Percentiles rank a stretch among this genome's conserved stretches.
Conservation (phyloP, 37 sponge, comb jelly and placozoan species). For the Crambe crambe region DNA sequence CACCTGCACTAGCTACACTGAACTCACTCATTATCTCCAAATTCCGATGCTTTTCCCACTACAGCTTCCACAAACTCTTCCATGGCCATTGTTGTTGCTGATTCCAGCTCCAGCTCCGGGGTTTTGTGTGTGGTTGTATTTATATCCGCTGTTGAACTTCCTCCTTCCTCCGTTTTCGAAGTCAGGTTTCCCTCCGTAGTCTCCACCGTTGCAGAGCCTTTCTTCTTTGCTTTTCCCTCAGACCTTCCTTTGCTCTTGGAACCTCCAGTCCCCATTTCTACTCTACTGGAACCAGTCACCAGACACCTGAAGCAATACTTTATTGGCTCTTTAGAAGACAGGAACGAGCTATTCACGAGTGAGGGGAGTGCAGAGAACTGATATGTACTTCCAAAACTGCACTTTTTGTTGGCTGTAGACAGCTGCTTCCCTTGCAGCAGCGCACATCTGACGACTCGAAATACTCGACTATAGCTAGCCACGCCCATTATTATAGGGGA, state of each 20-base stretch:
- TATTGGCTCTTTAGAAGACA: too few relatives aligned
- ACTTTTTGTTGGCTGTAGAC: too few relatives aligned
- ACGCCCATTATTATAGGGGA: too few relatives aligned
- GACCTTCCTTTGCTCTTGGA: neutral
- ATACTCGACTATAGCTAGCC: too few relatives aligned
- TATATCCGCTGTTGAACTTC: neutral
- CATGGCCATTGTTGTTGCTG: neutral
- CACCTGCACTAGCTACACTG: neutral
- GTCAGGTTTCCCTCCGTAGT: neutral
- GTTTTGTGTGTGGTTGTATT: neutral
- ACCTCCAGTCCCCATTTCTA: neutral
- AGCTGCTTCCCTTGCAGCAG: too few relatives aligned
- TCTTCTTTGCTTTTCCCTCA: neutral
- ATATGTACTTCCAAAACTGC: too few relatives aligned
- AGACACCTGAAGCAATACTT: too few relatives aligned
- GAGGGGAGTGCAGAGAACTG: too few relatives aligned
- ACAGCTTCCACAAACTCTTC: conserved; percentile 45
- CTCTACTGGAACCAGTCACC: too few relatives aligned
- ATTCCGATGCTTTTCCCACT: conserved; percentile 59
- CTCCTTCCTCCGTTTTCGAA: neutral
- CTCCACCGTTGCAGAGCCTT: too few relatives aligned
- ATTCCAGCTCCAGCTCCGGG: neutral
- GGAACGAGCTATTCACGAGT: too few relatives aligned
- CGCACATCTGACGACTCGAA: too few relatives aligned
- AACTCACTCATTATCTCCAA: conserved; percentile 77